Conservation (phyloP, 2,888 invertebrate genomes). For the Notocelia uddmanniana region DNA sequence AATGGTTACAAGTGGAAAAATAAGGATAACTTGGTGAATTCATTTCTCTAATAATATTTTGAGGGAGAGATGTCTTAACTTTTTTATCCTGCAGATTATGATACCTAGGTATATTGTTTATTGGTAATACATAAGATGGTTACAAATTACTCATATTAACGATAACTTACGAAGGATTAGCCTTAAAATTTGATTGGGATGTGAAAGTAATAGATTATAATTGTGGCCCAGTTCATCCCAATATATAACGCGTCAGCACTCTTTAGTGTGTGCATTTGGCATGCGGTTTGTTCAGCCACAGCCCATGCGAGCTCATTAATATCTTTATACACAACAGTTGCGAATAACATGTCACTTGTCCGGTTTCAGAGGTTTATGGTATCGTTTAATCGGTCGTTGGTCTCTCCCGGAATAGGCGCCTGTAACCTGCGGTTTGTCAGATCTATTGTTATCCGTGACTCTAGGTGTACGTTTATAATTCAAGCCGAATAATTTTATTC, state of each 20-base stretch:
- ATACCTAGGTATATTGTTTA: no score
- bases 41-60: no score
- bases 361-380: conserved; percentile 32
- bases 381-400: conserved; percentile 43
- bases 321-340: conserved; percentile 30
- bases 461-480: no score
- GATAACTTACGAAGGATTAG: no score
- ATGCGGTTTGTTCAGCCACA: conserved; percentile 38
- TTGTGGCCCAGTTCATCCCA: conserved; percentile 35
- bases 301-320: conserved; percentile 34
- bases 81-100: no score
- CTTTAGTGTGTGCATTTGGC: conserved; percentile 53
- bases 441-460: no score
- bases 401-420: conserved; percentile 29
- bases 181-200: not conserved
- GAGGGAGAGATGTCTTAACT: no score
- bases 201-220: not conserved
- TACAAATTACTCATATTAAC: no score
- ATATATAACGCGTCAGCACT: conserved; percentile 48
- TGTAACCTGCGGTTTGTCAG: not conserved
- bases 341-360: conserved; percentile 28
- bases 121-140: no score
- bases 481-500: no score
- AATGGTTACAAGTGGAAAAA: no score
- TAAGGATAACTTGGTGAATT: no score